Conservation (phyloP, 2,888 invertebrate genomes). For the Anorthoa munda region DNA sequence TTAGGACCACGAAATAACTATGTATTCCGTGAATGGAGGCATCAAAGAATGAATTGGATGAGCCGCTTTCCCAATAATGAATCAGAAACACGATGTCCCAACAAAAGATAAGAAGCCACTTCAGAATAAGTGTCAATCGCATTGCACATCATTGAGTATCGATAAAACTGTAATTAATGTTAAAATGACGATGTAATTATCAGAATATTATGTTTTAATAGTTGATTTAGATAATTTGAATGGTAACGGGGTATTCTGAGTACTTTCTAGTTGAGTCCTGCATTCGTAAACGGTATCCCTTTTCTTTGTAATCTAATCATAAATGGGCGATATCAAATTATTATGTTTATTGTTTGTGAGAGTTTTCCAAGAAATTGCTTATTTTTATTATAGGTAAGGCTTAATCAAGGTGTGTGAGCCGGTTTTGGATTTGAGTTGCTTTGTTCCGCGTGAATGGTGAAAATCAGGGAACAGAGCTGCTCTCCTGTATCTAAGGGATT, state of each 20-base stretch:
- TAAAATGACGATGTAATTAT: conserved; percentile 17
- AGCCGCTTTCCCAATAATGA: background rate
- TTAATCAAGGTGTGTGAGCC: background rate
- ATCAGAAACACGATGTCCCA: conserved; percentile 23
- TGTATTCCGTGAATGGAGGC: background rate
- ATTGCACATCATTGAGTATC: conserved; percentile 18
- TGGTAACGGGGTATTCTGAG: background rate
- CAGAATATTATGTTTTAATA: background rate
- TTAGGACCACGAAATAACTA: background rate
- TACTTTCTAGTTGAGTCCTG: background rate
- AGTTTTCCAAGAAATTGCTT: conserved; percentile 29
- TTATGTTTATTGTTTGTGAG: conserved; percentile 41
- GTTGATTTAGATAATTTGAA: background rate
- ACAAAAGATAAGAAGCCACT: conserved; percentile 36
- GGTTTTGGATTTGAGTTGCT: background rate
- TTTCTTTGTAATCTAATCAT: conserved; percentile 48
- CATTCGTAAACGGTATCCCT: conserved; percentile 13
- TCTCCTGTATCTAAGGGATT: no score
- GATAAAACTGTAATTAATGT: conserved; percentile 30
- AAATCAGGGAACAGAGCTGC: background rate
- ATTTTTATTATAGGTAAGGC: background rate
- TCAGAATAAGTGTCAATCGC: conserved; percentile 26
- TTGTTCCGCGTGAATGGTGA: background rate
- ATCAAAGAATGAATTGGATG: background rate
- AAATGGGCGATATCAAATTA: conserved; percentile 34